Evolutionary conservation across 2,888 invertebrate genomes (phyloP), one percentile per base, ranked within the genome.

Genomic region (Lycocerus yunnanus): DNA sequence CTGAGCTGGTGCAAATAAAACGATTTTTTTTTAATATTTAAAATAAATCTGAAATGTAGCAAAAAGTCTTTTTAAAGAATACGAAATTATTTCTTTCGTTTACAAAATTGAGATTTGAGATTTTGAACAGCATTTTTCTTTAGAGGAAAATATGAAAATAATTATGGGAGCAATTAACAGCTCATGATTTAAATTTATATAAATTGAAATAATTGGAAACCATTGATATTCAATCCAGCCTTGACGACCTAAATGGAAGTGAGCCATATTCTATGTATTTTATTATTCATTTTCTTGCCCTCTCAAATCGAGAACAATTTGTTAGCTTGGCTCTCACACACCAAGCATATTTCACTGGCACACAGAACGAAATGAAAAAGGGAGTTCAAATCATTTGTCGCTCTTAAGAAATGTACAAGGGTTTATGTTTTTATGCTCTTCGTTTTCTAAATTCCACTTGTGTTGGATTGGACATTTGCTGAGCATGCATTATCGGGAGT

Each of bases 321-420:
- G 74, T 76, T 76, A 76, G 69, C 71, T 65, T 69, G 71, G 68
- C 73, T 71, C 74, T 71, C 76, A 73, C 76, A 77, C 76, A 66
- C 69, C 60, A 71, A 74, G 59, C 76, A 78, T 77, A 74, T 77
- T 78, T 78, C 78, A 77, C 74, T 68, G 68, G 67, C 72, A 78
- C 27, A 63, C 61, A 63, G 18, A 16, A 72, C 73, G 72, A 75
- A 75, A 74, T 77, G 77, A 75, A 77, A 75, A 75, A 77, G 72
- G 61, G 72, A 72, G 77, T 66, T 72, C 72, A 72, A 67, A 75
- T 77, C 78, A 77, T 74, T 77, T 76, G 77, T 74, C 74, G 76
- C 77, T 77, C 78, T 79, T 78, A 78, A 78, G 79, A 74, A 78
- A 74, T 75, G 75, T 78, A 77, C 68, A 67, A 63, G 66, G 76